phyloP scores from a whole-genome alignment of 2,888 invertebrate species.

The Gerris lacustris region DNA sequence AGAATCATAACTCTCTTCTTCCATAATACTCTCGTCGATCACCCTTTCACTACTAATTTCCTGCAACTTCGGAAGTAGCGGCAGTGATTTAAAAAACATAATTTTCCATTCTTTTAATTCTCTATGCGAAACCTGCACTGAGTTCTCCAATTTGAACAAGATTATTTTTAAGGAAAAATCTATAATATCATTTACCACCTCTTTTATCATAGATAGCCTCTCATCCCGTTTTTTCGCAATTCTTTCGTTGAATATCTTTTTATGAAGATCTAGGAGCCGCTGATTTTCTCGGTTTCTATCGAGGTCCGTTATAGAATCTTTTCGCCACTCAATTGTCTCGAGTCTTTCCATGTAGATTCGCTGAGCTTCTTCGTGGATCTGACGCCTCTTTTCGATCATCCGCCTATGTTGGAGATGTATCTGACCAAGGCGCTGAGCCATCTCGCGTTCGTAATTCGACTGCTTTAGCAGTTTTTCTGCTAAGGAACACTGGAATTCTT shows the following conservation, averaged over 20 bases:
- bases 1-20: conserved; percentile 36
- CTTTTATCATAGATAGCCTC: conserved; percentile 42
- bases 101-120: conserved; percentile 46
- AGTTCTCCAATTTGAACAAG: conserved; percentile 40
- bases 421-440: conserved; percentile 50
- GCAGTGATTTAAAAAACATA: conserved; percentile 44
- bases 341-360: not conserved
- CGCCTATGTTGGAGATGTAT: conserved; percentile 47
- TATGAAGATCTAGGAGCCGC: conserved; percentile 39
- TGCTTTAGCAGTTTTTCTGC: conserved; percentile 47
- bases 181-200: conserved; percentile 44
- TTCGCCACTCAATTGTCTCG: not conserved
- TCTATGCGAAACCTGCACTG: conserved; percentile 39
- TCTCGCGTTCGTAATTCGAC: conserved; percentile 52
- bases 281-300: conserved; percentile 35
- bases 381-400: conserved; percentile 43
- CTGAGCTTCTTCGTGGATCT: conserved; percentile 41
- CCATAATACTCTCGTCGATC: not conserved
- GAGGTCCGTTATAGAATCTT: conserved; percentile 32
- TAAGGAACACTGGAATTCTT: conserved; percentile 41
- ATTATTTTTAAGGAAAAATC: conserved; percentile 44
- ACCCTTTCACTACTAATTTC: not conserved
- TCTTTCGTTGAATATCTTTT: conserved; percentile 44
- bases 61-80: not conserved
- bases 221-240: conserved; percentile 41